Percentiles rank a stretch among this genome's conserved stretches.
phyloP scores from a whole-genome alignment of 2,888 invertebrate genomes.

The Pogonocherus hispidulus region DNA sequence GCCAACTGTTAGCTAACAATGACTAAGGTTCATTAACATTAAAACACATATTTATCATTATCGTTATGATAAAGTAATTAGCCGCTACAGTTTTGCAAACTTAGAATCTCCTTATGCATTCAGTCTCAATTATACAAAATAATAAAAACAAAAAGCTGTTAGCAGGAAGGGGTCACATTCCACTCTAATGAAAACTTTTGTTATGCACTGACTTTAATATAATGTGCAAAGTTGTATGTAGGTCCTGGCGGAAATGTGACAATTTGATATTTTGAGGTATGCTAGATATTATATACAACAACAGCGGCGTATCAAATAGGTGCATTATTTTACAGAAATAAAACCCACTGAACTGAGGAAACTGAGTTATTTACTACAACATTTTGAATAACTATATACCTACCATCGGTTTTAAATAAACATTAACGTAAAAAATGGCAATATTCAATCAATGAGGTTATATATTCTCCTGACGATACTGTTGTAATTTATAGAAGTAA shows the following conservation, averaged over 20 bases:
- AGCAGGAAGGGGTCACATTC: background rate
- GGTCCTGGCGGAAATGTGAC: background rate
- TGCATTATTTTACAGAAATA: background rate
- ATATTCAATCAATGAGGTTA: background rate
- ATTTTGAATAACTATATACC: background rate
- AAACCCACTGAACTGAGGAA: background rate
- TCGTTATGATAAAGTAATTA: no score
- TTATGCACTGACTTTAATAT: background rate
- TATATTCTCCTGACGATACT: no score
- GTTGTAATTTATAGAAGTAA: no score
- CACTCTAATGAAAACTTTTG: background rate
- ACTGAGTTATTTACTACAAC: background rate
- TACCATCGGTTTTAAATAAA: no score
- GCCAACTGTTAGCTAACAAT: no score
- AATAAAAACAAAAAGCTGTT: constrained; percentile 6
- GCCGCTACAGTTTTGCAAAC: no score
- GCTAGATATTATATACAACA: background rate
- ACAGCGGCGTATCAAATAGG: background rate
- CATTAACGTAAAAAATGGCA: background rate
- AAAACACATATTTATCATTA: no score
- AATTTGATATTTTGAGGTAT: background rate
- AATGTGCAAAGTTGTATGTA: background rate
- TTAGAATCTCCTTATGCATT: background rate
- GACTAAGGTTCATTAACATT: no score
- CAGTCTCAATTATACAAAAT: background rate